Evolutionary conservation across 2,113 vertebrate species (phyloP).

Genomic region (Psilopsiagon aurifrons): DNA sequence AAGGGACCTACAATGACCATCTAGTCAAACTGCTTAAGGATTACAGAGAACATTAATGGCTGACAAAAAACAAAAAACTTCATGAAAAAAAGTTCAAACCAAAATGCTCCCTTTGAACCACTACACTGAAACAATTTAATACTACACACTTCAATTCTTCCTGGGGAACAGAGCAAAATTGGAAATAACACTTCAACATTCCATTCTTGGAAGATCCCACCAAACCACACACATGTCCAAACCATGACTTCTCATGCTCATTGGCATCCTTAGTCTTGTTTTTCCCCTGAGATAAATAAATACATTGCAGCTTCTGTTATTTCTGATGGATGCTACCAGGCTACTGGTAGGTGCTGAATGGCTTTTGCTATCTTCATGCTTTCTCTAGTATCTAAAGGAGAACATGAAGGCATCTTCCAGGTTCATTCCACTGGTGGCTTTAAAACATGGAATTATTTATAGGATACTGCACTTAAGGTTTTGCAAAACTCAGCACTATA

Average conservation of each 20-base stretch:
- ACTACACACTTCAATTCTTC: neutral
- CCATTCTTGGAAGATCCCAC: neutral
- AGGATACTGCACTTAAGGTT: neutral
- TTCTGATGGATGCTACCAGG: neutral
- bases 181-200: neutral
- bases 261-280: neutral
- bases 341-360: neutral
- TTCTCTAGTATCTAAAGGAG: neutral
- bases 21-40: neutral
- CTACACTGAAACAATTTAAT: neutral
- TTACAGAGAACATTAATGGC: neutral
- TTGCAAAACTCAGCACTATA: neutral
- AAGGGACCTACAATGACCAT: neutral
- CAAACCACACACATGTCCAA: fast-evolving
- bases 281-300: neutral
- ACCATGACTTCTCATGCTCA: neutral
- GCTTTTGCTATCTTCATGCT: neutral
- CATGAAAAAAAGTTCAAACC: neutral
- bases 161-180: fast-evolving
- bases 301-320: neutral
- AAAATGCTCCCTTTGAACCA: neutral
- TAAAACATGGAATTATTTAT: neutral
- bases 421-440: neutral
- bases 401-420: neutral
- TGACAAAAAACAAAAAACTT: neutral